Evolutionary conservation across 2,113 vertebrate genomes (phyloP).

Genomic region (Pteronura brasiliensis): DNA sequence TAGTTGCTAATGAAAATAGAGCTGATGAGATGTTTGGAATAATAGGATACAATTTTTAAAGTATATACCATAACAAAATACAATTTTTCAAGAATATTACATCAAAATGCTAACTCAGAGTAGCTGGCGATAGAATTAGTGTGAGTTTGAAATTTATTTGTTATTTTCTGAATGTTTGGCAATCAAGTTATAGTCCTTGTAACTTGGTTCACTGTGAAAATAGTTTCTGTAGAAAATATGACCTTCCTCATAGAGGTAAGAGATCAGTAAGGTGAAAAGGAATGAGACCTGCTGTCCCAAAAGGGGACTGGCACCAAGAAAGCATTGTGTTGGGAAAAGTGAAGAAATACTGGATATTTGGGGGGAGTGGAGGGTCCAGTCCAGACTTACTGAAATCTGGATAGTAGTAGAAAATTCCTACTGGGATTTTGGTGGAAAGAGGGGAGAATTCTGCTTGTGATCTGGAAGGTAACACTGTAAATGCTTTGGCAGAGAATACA

Average conservation of each 20-base stretch:
- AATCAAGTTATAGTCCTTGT: not conserved
- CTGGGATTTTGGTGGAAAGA: not conserved
- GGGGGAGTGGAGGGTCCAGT: not conserved
- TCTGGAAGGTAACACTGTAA: not conserved
- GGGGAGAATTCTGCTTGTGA: not conserved
- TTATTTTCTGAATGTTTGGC: not conserved
- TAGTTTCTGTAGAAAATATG: not conserved
- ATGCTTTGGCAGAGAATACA: not conserved
- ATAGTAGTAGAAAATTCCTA: not conserved
- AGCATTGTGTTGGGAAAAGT: not conserved
- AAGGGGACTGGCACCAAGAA: rapidly evolving
- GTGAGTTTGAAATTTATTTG: not conserved
- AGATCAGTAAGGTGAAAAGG: not conserved
- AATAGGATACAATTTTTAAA: not conserved
- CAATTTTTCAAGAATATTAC: not conserved
- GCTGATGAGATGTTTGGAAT: not conserved
- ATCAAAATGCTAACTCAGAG: not conserved
- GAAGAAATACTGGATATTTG: not conserved
- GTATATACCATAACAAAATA: not conserved
- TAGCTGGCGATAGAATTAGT: not conserved
- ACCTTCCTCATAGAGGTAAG: not conserved
- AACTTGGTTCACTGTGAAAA: not conserved
- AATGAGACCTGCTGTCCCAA: not conserved
- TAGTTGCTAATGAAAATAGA: not conserved
- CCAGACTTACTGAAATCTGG: not conserved